Evolutionary conservation across 2,113 vertebrate species (phyloP).

Genomic region (Budorcas taxicolor): DNA sequence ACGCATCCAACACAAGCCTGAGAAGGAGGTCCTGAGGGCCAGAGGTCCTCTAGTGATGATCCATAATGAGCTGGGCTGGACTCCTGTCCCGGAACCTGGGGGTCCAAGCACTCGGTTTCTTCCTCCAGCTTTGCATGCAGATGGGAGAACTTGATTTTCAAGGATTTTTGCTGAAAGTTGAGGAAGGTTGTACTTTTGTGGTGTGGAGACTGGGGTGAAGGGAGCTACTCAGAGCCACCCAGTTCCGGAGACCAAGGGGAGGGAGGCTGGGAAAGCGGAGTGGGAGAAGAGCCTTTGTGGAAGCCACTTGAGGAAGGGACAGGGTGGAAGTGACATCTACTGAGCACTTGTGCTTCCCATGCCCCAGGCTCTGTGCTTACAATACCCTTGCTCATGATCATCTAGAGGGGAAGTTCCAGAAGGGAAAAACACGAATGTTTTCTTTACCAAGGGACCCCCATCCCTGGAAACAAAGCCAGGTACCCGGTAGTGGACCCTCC

Average conservation of each 20-base stretch:
- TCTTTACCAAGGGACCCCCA: not conserved
- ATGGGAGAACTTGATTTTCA: not conserved
- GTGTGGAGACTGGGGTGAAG: rapidly evolving
- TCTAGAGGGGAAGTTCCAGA: not conserved
- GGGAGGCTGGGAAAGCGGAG: not conserved
- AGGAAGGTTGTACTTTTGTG: not conserved
- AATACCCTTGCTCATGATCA: not conserved
- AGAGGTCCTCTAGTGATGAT: conserved; percentile 31
- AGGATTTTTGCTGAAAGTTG: not conserved
- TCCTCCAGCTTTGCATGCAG: not conserved
- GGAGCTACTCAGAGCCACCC: not conserved
- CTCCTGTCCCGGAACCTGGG: not conserved
- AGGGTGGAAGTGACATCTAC: not conserved
- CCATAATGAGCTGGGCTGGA: not conserved
- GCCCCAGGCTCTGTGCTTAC: not conserved
- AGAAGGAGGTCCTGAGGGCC: conserved; percentile 36
- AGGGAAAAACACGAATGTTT: not conserved
- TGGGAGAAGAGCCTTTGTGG: not conserved
- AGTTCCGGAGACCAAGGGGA: not conserved
- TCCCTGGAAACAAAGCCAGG: not conserved
- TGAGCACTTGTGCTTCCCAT: not conserved
- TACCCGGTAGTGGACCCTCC: not conserved
- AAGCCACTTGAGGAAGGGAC: not conserved
- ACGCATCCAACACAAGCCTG: not conserved
- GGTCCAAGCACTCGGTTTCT: not conserved